These are phyloP conservation scores for Calidris pugnax DNA, from an alignment of 2,113 vertebrate species.

Conservation along the genomic window DNA sequence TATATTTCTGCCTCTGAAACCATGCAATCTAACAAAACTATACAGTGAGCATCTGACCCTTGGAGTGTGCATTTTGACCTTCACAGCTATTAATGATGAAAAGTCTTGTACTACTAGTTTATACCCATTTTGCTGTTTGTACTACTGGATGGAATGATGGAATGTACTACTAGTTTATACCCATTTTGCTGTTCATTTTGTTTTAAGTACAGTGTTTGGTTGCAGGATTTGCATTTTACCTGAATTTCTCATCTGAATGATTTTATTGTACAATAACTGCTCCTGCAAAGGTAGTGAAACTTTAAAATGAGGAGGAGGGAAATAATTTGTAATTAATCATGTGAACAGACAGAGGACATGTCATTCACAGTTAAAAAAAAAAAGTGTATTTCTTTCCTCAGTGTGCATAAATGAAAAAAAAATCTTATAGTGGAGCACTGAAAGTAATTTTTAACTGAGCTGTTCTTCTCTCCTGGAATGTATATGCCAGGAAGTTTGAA, in stretches of 20 bases:
- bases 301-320: neutral
- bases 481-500: neutral
- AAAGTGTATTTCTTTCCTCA: neutral
- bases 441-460: neutral
- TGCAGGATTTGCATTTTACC: neutral
- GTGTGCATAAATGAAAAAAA: neutral
- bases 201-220: neutral
- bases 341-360: neutral
- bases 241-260: neutral
- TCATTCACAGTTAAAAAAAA: neutral
- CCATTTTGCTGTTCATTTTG: neutral
- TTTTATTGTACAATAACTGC: neutral
- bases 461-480: neutral
- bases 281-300: neutral
- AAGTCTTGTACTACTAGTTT: neutral
- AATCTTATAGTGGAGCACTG: neutral
- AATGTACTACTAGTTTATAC: too few relatives aligned
- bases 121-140: neutral
- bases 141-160: too few relatives aligned
- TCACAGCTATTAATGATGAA: neutral
- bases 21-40: neutral
- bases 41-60: neutral
- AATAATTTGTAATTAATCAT: neutral
- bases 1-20: neutral
- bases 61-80: neutral